Evolutionary conservation across 2,113 vertebrate species (phyloP).

Genomic region (Colius striatus): DNA sequence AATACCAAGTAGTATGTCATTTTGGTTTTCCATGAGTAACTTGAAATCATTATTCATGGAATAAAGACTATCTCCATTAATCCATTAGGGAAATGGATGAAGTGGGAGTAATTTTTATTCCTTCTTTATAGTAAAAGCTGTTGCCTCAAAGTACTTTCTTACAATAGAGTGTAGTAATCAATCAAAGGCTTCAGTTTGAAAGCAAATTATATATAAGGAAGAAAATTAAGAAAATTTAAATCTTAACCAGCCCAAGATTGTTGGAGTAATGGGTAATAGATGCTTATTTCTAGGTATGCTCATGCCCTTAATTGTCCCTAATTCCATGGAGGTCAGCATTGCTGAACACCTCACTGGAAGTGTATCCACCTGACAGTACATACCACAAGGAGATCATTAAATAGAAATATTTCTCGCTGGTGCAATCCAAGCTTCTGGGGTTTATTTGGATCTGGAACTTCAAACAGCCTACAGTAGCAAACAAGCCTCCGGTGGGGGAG

Average conservation of each 20-base stretch:
- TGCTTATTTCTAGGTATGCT: not conserved
- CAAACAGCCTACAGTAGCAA: conserved; percentile 96
- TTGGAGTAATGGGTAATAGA: not conserved
- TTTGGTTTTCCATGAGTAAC: not conserved
- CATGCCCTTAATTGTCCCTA: not conserved
- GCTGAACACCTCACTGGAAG: not conserved
- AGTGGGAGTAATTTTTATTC: not conserved
- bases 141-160: not conserved
- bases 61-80: not conserved
- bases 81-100: not conserved
- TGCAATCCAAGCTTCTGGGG: conserved; percentile 95
- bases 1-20: not conserved
- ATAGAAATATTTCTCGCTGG: conserved; percentile 97
- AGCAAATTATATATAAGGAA: not conserved
- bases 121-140: not conserved
- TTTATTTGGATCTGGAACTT: conserved; percentile 97
- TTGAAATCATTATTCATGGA: not conserved
- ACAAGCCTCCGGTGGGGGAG: conserved; percentile 94
- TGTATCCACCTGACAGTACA: conserved; percentile 14
- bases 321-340: not conserved
- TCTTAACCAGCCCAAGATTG: not conserved
- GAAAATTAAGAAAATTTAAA: not conserved
- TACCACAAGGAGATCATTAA: conserved; percentile 98
- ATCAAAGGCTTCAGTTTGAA: not conserved
- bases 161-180: not conserved